phyloP scores from a whole-genome alignment of 2,797 vertebrate species.

The Smutsia temminckii region DNA sequence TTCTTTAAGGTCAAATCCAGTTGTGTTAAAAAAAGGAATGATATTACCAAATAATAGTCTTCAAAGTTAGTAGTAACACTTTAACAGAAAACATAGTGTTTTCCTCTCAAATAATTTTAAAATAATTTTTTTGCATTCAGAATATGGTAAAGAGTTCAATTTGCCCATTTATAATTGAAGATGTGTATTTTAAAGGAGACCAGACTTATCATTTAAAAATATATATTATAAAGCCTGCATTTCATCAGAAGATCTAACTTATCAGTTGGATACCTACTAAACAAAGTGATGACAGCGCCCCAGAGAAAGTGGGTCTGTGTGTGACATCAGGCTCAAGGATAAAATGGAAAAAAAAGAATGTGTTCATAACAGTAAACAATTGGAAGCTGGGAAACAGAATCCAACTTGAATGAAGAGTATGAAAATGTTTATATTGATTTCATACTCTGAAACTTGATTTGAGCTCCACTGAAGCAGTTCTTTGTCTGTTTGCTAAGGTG shows the following conservation, averaged over 20 bases:
- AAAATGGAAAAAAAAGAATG: constrained; percentile 13
- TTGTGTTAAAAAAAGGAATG: neutral
- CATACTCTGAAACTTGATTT: constrained; percentile 49
- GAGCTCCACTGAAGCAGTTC: constrained; percentile 60
- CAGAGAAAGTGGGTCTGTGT: constrained; percentile 1
- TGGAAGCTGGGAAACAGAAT: constrained; percentile 19
- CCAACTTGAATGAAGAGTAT: neutral
- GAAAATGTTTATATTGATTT: constrained; percentile 31
- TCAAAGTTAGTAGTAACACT: neutral
- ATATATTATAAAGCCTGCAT: neutral
- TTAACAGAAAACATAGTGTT: neutral
- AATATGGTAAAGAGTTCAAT: neutral
- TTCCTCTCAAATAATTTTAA: neutral
- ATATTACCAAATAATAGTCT: neutral
- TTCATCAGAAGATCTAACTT: constrained; percentile 35
- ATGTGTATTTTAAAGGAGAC: constrained; percentile 46
- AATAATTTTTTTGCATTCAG: neutral
- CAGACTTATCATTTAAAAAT: neutral
- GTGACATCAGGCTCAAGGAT: constrained; percentile 38
- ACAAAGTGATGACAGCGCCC: constrained; percentile 1
- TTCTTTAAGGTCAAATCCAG: neutral
- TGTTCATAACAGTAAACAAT: neutral
- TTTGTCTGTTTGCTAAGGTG: constrained; percentile 48
- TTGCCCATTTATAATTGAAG: neutral
- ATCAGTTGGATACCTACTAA: neutral